Evolutionary conservation across 2,888 invertebrate genomes (phyloP).

Genomic region (Synergus japonicus): DNA sequence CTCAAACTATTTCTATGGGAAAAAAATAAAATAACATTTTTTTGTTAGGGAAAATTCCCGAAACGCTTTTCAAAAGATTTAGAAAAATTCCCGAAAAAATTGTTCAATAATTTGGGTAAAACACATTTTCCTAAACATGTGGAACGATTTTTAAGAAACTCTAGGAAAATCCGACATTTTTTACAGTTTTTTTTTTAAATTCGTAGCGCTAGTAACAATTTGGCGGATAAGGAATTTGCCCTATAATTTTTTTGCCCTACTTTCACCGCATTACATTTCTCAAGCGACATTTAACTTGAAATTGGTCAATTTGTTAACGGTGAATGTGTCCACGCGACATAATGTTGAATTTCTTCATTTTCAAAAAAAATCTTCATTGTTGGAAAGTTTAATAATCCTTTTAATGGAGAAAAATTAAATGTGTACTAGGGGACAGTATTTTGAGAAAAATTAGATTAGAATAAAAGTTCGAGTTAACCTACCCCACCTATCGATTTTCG

Average conservation of each 20-base stretch:
- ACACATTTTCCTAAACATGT: no score
- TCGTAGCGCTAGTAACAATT: not conserved
- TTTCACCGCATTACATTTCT: constrained; percentile 38
- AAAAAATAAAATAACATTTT: no score
- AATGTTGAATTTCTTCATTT: not conserved
- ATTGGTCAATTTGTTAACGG: constrained; percentile 32
- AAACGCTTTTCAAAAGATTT: no score
- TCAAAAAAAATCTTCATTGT: no score
- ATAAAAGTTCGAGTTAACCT: constrained; percentile 6
- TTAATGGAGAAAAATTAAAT: not conserved
- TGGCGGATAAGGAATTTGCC: not conserved
- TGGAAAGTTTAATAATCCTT: not conserved
- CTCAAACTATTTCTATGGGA: no score
- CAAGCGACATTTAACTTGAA: constrained; percentile 29
- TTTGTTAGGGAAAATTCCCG: no score
- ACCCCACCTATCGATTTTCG: constrained; percentile 46
- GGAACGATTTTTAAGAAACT: no score
- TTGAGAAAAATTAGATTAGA: not conserved
- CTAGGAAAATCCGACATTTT: no score
- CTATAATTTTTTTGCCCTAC: not conserved
- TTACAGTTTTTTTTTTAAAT: not conserved
- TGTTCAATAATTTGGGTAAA: no score
- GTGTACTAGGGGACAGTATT: no score
- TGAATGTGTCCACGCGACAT: not conserved
- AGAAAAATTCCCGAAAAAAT: no score